Conservation (phyloP, 2,113 vertebrate species). For the Vicugna pacos region DNA sequence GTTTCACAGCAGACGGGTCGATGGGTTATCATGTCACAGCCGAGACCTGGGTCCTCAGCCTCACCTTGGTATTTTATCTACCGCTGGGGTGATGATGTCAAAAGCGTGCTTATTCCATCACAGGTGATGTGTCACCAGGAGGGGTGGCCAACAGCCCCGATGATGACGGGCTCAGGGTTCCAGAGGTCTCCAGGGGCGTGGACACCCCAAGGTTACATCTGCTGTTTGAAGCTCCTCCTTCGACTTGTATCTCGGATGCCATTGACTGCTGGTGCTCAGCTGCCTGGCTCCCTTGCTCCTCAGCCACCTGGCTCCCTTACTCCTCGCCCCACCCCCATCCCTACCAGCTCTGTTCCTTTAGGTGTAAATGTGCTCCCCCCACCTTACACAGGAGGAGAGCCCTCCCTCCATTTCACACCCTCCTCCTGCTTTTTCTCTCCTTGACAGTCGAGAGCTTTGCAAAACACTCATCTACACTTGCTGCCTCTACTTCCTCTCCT, state of each 20-base stretch:
- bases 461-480: background rate
- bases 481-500: background rate
- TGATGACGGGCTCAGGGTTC: background rate
- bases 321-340: background rate
- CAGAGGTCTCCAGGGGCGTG: background rate
- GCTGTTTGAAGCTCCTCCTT: background rate
- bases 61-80: background rate
- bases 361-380: background rate
- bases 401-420: background rate
- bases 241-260: background rate
- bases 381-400: background rate
- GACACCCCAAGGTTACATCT: background rate
- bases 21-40: background rate
- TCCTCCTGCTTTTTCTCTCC: background rate
- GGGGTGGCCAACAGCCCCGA: no score
- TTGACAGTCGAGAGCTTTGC: background rate
- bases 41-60: background rate
- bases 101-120: background rate
- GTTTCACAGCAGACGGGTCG: background rate
- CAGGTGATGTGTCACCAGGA: no score
- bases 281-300: accelerated
- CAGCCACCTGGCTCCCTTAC: accelerated
- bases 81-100: background rate
- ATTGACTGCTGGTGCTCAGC: background rate
- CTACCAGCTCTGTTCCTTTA: background rate